Evolutionary conservation across 2,888 invertebrate genomes (phyloP).

Genomic region (Phania funesta): DNA sequence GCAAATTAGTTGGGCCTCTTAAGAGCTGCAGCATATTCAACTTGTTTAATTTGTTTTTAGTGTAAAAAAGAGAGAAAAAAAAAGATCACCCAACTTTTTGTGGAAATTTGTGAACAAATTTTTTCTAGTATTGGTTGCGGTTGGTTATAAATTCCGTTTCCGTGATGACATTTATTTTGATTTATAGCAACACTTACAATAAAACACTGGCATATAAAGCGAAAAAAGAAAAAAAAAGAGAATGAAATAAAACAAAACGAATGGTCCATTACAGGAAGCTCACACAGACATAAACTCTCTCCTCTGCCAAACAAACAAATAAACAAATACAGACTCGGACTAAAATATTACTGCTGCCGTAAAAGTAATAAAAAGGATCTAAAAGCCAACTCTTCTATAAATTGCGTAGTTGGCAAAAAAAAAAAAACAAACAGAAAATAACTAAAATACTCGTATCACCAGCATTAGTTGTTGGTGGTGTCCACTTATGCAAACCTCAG

Average conservation of each 20-base stretch:
- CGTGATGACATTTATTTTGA: conserved; percentile 70
- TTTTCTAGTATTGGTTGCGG: conserved; percentile 54
- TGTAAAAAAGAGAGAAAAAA: neutral
- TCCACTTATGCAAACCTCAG: conserved; percentile 16
- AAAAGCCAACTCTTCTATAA: conserved; percentile 11
- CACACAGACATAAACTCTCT: conserved; percentile 28
- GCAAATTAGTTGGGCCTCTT: conserved; percentile 38
- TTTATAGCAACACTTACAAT: conserved; percentile 68
- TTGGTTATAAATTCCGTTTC: conserved; percentile 67
- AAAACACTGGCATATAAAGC: conserved; percentile 49
- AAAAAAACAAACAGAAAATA: conserved; percentile 6
- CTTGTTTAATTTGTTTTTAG: neutral
- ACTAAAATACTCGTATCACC: conserved; percentile 31
- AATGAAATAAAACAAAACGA: conserved; percentile 19
- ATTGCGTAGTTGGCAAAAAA: conserved; percentile 34
- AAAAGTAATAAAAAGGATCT: neutral
- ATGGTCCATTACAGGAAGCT: conserved; percentile 54
- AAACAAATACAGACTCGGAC: conserved; percentile 11
- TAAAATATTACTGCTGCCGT: neutral
- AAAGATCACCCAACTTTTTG: neutral
- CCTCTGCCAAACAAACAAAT: no score
- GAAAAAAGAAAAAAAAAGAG: neutral
- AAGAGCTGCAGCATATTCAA: neutral
- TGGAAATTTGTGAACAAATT: conserved; percentile 9
- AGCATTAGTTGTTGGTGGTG: neutral